Evolutionary conservation across 92 coral and sea anemone species (phyloP).

Genomic region (Epizoanthus scotinus): DNA sequence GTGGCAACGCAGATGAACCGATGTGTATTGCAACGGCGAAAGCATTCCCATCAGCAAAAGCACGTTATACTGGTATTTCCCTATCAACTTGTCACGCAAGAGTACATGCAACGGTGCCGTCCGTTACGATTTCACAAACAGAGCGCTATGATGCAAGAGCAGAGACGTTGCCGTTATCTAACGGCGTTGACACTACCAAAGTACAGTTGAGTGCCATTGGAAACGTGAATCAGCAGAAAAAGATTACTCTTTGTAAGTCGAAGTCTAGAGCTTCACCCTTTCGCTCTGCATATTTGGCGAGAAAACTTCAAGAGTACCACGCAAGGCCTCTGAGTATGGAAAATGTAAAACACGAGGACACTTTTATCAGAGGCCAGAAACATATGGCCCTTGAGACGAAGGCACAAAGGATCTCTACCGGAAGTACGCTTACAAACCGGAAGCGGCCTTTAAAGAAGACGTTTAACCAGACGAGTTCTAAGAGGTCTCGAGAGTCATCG

Average conservation of each 20-base stretch:
- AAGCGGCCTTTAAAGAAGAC: slow-evolving; percentile 1
- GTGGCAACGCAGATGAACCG: background rate
- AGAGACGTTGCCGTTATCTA: background rate
- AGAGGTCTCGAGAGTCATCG: slow-evolving; percentile 33
- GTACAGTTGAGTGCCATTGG: background rate
- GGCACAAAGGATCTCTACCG: background rate
- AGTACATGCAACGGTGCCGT: background rate
- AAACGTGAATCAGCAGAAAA: background rate
- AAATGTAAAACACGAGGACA: background rate
- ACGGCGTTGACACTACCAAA: background rate
- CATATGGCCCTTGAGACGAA: background rate
- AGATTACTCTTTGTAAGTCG: background rate
- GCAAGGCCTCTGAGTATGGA: background rate
- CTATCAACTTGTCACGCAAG: background rate
- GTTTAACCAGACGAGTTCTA: background rate
- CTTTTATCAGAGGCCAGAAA: background rate
- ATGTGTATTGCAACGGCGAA: background rate
- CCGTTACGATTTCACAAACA: background rate
- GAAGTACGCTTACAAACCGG: background rate
- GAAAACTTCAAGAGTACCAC: slow-evolving; percentile 10
- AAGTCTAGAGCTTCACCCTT: slow-evolving; percentile 17
- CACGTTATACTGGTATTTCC: background rate
- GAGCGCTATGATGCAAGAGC: too few relatives aligned
- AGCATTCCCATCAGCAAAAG: background rate
- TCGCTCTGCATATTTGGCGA: slow-evolving; percentile 7